Percentiles rank a stretch among this genome's conserved stretches.
Evolutionary conservation across 2,888 invertebrate genomes (phyloP).

Genomic region (Smittia sp.): DNA sequence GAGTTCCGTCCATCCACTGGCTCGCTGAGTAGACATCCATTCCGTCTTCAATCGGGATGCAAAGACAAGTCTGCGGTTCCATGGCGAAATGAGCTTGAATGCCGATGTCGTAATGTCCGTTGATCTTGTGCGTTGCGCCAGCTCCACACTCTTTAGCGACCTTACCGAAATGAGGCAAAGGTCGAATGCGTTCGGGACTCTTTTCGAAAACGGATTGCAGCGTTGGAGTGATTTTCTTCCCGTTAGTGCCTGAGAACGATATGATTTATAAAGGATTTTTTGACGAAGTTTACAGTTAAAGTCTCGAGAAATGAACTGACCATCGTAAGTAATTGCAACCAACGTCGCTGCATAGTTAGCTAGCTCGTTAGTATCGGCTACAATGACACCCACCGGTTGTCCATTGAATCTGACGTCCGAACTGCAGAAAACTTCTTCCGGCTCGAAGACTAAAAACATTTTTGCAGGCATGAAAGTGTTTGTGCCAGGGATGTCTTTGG

Average conservation of each 20-base stretch:
- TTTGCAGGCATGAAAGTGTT: constrained; percentile 55
- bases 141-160: constrained; percentile 49
- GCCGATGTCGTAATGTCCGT: constrained; percentile 57
- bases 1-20: constrained; percentile 60
- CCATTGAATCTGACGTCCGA: constrained; percentile 55
- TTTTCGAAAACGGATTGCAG: background rate
- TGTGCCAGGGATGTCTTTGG: constrained; percentile 64
- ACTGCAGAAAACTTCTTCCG: constrained; percentile 44
- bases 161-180: constrained; percentile 9
- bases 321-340: constrained; percentile 55
- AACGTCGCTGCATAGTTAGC: constrained; percentile 58
- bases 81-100: constrained; percentile 68
- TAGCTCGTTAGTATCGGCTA: constrained; percentile 58
- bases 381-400: constrained; percentile 64
- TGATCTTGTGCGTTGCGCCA: constrained; percentile 51
- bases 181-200: background rate
- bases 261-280: constrained; percentile 5
- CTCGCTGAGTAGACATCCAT: constrained; percentile 62
- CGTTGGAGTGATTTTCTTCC: constrained; percentile 17
- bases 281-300: background rate
- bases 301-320: too few relatives aligned
- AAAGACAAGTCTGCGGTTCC: constrained; percentile 65
- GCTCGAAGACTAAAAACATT: constrained; percentile 43
- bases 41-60: constrained; percentile 64
- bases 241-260: background rate